Evolutionary conservation across 2,888 invertebrate genomes (phyloP).

Genomic region (Onthophagus sagittarius): DNA sequence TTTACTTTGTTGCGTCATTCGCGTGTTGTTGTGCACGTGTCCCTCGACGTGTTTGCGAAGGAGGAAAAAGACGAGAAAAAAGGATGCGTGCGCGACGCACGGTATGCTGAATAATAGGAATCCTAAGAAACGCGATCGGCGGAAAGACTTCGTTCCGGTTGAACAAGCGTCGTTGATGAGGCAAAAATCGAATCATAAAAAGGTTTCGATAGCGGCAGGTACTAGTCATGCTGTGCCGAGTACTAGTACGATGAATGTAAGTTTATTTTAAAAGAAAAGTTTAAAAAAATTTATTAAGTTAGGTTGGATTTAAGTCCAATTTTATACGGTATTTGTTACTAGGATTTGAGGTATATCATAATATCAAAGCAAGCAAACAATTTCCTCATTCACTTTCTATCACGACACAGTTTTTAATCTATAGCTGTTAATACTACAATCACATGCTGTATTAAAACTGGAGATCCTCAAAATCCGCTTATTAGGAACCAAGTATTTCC

Average conservation of each 20-base stretch:
- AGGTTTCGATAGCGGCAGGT: conserved; percentile 48
- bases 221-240: conserved; percentile 42
- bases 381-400: no score
- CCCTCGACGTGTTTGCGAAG: conserved; percentile 71
- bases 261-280: no score
- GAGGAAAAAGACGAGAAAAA: conserved; percentile 59
- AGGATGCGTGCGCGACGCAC: conserved; percentile 48
- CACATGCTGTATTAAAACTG: no score
- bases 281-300: no score
- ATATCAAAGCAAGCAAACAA: no score
- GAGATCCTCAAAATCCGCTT: no score
- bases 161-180: conserved; percentile 36
- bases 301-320: no score
- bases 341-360: no score
- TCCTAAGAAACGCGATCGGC: conserved; percentile 32
- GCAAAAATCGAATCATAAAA: conserved; percentile 46
- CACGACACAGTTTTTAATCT: no score
- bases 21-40: conserved; percentile 80
- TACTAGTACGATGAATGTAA: conserved; percentile 42
- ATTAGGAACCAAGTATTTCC: no score
- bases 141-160: conserved; percentile 39
- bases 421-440: no score
- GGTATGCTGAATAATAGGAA: conserved; percentile 32
- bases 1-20: conserved; percentile 75
- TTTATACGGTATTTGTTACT: no score